Base-by-base conservation (phyloP, 2,797 vertebrate species). In the Gambusia yucatana region DNA sequence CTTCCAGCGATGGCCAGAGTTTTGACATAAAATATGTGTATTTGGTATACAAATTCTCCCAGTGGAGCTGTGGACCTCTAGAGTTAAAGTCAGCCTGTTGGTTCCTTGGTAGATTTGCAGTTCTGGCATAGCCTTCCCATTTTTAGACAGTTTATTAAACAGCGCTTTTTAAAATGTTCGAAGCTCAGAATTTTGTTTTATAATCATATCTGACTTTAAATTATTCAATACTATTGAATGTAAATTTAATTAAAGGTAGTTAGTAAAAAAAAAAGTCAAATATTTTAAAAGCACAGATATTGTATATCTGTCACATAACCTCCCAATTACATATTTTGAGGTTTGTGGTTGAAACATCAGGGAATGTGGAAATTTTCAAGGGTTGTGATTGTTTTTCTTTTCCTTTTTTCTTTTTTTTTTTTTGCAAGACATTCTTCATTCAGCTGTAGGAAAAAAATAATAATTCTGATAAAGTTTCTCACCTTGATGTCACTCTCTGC, bases 401-500 rank as follows among this genome's bases (percentile, higher is more conserved):
- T 1, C 1, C 16, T 22, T 22, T 50, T 44, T 70, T 44, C 1
- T 47, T 17, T 0, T 0, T 4, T 46, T 46, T 47, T 17, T 48
- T 69, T 44, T 4, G 25, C n/a, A 70, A 70, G 2, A 16, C 43
- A 46, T 70, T 46, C n/a, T 46, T 70, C 3, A 44, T 70, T 70
- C 13, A 70, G 44, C 39, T 57, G 8, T n/a, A 70, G 13, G 81
- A 79, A 43, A 82, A 75, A 82, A 75, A 11, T 13, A 59, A 28
- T 52, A 70, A 67, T 33, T 69, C 25, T n/a, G 63, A 72, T 61
- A 76, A 73, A 80, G 77, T 79, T 52, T 82, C 85, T 87, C 83
- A 88, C 82, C 88, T 89, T 84, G 77, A 79, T 50, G 43, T 82
- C 76, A 75, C 52, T 80, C 65, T 83, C 77, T 77, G 16, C 41